Evolutionary conservation across 2,797 vertebrate species (phyloP).

Genomic region (Poeciliopsis turneri): DNA sequence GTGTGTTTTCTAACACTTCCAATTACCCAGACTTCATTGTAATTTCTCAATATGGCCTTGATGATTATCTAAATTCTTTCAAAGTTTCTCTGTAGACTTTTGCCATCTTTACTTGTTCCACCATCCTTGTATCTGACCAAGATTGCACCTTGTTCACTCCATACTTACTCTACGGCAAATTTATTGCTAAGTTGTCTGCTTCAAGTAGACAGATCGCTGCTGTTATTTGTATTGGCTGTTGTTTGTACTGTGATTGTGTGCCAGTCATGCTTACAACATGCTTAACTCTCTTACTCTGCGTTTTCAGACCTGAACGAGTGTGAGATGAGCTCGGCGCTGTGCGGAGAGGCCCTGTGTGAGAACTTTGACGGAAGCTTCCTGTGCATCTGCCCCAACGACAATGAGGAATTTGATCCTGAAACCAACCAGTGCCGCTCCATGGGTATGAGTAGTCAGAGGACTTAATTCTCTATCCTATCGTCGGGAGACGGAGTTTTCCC

Average conservation of each 20-base stretch:
- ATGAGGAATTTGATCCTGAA: slow-evolving; percentile 83
- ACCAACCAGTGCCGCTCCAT: slow-evolving; percentile 77
- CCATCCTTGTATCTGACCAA: background rate
- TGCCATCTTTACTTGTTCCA: background rate
- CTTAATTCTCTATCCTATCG: slow-evolving; percentile 65
- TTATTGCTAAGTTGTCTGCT: background rate
- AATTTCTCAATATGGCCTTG: background rate
- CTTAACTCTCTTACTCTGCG: slow-evolving; percentile 31
- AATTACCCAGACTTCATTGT: background rate
- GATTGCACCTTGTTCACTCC: background rate
- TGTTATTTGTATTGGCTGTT: background rate
- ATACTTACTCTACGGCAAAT: background rate
- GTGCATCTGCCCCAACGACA: slow-evolving; percentile 84
- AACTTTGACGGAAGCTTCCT: slow-evolving; percentile 85
- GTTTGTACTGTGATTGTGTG: slow-evolving; percentile 10
- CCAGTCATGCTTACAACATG: slow-evolving; percentile 35
- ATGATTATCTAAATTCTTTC: background rate
- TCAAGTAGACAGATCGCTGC: background rate
- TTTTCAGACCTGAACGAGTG: slow-evolving; percentile 83
- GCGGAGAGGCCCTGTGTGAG: slow-evolving; percentile 82
- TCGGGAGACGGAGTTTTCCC: slow-evolving; percentile 70
- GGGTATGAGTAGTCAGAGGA: slow-evolving; percentile 76
- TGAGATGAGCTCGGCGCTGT: slow-evolving; percentile 79
- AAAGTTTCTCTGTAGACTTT: background rate
- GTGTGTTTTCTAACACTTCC: background rate